Percentiles rank a stretch among this genome's conserved stretches.
These are phyloP conservation scores for Linhomoeus sp. DNA, from an alignment of 2,888 invertebrate species.

Conservation along the genomic window DNA sequence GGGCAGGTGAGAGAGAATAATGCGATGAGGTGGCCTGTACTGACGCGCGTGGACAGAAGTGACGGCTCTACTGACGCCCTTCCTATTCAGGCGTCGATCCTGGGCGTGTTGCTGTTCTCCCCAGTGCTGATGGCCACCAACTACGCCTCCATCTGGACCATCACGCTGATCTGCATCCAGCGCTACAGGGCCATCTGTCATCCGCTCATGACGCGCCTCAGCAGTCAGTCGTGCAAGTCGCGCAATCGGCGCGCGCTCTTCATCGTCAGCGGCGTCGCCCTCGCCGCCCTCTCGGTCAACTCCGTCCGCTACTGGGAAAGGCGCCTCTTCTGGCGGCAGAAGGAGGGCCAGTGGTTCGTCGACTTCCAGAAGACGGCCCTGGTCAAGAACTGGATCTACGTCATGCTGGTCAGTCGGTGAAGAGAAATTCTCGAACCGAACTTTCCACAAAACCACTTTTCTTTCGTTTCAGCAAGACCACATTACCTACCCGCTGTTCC, in stretches of 20 bases:
- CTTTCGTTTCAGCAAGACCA: constrained; percentile 15
- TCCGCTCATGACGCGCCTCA: not conserved
- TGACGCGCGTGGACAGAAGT: no score
- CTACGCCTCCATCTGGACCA: constrained; percentile 3
- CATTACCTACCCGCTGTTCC: constrained; percentile 17
- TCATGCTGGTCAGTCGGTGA: not conserved
- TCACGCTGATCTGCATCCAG: constrained; percentile 1
- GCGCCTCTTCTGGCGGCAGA: not conserved
- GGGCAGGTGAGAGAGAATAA: no score
- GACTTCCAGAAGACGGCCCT: no score
- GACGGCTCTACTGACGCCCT: no score
- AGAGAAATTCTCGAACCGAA: no score
- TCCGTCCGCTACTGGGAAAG: not conserved
- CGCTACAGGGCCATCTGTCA: constrained; percentile 2
- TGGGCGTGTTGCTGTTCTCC: not conserved
- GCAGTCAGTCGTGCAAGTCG: no score
- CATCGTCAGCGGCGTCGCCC: no score
- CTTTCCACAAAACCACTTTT: not conserved
- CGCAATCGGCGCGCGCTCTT: no score
- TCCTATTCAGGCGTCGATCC: not conserved
- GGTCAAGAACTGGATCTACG: not conserved
- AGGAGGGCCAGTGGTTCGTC: no score
- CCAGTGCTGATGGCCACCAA: constrained; percentile 1
- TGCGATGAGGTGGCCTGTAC: not conserved
- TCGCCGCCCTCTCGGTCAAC: not conserved